These are phyloP conservation scores for Enteromius treurensis DNA, from an alignment of 2,797 vertebrate species.

Conservation along the genomic window DNA sequence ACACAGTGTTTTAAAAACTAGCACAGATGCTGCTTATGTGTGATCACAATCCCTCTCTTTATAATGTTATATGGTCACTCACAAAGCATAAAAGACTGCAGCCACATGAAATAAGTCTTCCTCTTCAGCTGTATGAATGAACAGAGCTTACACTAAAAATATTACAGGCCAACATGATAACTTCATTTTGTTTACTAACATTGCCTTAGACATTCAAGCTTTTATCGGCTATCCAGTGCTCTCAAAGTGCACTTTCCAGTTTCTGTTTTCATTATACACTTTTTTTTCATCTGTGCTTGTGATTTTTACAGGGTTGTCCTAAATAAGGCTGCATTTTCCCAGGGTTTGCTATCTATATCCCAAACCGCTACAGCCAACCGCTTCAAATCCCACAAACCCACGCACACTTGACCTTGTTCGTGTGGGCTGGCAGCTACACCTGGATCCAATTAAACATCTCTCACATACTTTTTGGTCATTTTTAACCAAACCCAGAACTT, in stretches of 20 bases:
- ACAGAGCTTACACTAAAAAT: slow-evolving; percentile 31
- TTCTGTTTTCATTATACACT: slow-evolving; percentile 10
- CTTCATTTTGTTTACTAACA: not conserved
- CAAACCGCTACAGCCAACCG: not conserved
- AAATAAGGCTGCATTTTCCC: slow-evolving; percentile 16
- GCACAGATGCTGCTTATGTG: slow-evolving; percentile 4
- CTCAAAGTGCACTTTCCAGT: no score
- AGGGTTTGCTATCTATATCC: not conserved
- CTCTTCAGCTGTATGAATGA: slow-evolving; percentile 44
- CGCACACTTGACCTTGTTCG: slow-evolving; percentile 28
- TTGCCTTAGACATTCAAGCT: not conserved
- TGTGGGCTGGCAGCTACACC: slow-evolving; percentile 29
- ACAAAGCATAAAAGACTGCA: slow-evolving; percentile 34
- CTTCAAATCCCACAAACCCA: slow-evolving; percentile 25
- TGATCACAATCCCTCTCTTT: slow-evolving; percentile 35
- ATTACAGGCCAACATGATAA: not conserved
- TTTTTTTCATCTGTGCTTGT: not conserved
- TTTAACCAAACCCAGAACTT: slow-evolving; percentile 27
- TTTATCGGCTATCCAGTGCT: not conserved
- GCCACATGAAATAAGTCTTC: slow-evolving; percentile 52
- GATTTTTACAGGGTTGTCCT: not conserved
- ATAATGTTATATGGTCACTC: slow-evolving; percentile 30
- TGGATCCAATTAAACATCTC: slow-evolving; percentile 44
- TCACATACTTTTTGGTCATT: slow-evolving; percentile 16
- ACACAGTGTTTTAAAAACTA: slow-evolving; percentile 11